Base-by-base conservation (phyloP, 2,797 vertebrate genomes). In the Lutra lutra region DNA sequence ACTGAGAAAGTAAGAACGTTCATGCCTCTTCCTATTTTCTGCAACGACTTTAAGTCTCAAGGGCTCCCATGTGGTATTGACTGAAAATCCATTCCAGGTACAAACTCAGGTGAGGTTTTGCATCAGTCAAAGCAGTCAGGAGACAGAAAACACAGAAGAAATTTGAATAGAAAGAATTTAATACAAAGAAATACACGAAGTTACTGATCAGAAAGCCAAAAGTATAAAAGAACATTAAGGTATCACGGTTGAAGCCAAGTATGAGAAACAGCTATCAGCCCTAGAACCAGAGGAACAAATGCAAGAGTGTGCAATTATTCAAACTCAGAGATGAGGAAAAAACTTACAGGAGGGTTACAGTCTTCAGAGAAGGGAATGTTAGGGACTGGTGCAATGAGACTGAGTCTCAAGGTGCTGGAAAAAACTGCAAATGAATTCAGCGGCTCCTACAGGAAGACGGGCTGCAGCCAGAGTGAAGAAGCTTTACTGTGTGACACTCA, bases 361-460 rank as follows among this genome's bases (percentile, higher is more conserved):
- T 51, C 64, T 20, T 58, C 27, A 15, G 13, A 64, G 29, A 23
- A 62, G 18, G 35, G 40, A 48, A 51, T 48, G 23, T 21, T 80
- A 46, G 88, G 12, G 43, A 60, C 25, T 38, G 29, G 35, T 43
- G 35, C 56, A 38, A 62, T 75, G 82, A 87, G 46, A 79, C 54
- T 48, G 46, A 38, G 77, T 51, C 48, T 94, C 40, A 29, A 80
- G 27, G 15, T 46, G 27, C 11, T 80, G 29, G 29, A 27, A 95
- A 95, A 86, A 95, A 77, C 25, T 54, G 8, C 46, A 89, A 88
- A 91, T n/a, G 56, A 90, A 86, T 10, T 75, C 56, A 94, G 40
- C 2, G 35, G 21, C 85, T 95, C 43, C n/a, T 23, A 5, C 29
- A 64, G 51, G 86, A n/a, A 38, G 35, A 83, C 62, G 1, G 32